Evolutionary conservation across 2,888 invertebrate species (phyloP).

Genomic region (Scrobipalpa atriplicella): DNA sequence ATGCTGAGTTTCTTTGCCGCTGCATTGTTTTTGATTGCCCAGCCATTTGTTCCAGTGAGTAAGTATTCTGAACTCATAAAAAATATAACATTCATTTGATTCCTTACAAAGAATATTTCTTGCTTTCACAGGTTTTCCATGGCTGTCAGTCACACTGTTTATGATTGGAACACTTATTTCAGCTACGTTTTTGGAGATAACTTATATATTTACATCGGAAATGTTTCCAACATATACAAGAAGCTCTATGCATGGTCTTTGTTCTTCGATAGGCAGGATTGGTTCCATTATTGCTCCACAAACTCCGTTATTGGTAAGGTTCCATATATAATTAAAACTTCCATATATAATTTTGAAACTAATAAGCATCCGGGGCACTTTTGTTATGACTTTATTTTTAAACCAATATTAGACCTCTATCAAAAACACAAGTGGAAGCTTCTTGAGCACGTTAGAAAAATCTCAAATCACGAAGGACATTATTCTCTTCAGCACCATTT

Average conservation of each 20-base stretch:
- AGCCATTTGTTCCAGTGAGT: no score
- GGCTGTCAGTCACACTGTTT: conserved; percentile 10
- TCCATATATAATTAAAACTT: not conserved
- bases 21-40: no score
- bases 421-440: not conserved
- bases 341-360: not conserved
- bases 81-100: no score
- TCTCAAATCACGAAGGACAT: no score
- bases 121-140: conserved; percentile 6
- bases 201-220: conserved; percentile 84
- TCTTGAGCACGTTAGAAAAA: no score
- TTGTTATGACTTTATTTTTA: no score
- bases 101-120: not conserved
- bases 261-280: conserved; percentile 20
- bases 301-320: conserved; percentile 28
- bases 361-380: not conserved
- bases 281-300: conserved; percentile 79
- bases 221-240: conserved; percentile 24
- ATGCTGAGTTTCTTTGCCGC: no score
- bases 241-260: conserved; percentile 24
- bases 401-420: no score
- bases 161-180: conserved; percentile 21
- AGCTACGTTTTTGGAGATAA: conserved; percentile 34
- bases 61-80: no score
- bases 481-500: no score